Evolutionary conservation across 2,797 vertebrate genomes (phyloP).

Genomic region (Premnoplex brunnescens): DNA sequence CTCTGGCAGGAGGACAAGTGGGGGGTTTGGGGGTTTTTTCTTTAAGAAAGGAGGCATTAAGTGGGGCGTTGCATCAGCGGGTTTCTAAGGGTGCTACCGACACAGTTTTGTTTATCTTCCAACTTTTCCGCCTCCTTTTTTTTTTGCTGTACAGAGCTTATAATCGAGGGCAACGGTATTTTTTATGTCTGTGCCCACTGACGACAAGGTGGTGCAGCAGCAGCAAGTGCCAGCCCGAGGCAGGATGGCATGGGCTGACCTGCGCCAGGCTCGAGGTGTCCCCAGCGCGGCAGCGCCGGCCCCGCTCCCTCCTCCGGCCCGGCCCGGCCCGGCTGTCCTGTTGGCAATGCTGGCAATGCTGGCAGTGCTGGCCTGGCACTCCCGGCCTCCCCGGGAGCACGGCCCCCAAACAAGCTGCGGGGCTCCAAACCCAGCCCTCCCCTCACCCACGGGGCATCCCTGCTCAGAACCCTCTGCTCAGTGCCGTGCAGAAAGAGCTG

Average conservation of each 20-base stretch:
- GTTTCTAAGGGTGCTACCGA: background rate
- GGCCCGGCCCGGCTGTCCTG: background rate
- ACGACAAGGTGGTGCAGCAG: background rate
- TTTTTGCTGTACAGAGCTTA: background rate
- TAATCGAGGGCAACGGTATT: background rate
- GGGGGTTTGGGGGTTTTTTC: background rate
- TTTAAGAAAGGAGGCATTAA: background rate
- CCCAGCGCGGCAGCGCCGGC: background rate
- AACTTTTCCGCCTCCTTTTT: background rate
- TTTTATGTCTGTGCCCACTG: background rate
- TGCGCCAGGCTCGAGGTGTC: background rate
- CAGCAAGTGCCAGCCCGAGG: background rate
- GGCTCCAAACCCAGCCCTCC: background rate
- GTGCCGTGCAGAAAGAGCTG: background rate
- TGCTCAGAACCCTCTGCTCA: background rate
- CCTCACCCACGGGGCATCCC: fast-evolving
- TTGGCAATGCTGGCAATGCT: fast-evolving
- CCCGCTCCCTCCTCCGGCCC: background rate
- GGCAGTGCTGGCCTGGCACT: background rate
- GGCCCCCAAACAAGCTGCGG: fast-evolving
- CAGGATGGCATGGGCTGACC: background rate
- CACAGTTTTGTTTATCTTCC: background rate
- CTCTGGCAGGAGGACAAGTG: background rate
- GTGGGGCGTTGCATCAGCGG: background rate
- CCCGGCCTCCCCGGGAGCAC: background rate